These are phyloP conservation scores for Girardinichthys multiradiatus DNA, from an alignment of 2,113 vertebrate genomes.

Conservation along the genomic window DNA sequence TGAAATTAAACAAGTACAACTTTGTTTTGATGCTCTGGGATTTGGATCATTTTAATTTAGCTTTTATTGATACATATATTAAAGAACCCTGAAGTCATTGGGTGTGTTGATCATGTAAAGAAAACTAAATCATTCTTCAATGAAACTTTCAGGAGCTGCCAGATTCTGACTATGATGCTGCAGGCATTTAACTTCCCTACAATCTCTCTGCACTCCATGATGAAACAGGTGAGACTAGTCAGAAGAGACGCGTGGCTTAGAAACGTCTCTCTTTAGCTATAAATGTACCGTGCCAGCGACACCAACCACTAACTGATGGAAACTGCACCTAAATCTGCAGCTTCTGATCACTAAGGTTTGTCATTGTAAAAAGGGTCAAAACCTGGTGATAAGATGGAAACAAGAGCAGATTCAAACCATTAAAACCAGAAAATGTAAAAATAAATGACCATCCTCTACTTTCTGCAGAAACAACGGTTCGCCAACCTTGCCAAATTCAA, in stretches of 20 bases:
- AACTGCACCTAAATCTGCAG: no score
- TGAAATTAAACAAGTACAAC: not conserved
- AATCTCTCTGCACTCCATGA: slow-evolving; percentile 92
- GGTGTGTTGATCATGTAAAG: no score
- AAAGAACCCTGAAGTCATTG: not conserved
- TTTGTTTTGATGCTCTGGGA: not conserved
- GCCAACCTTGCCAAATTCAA: slow-evolving; percentile 94
- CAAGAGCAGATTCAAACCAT: no score
- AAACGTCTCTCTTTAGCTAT: not conserved
- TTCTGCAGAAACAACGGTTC: slow-evolving; percentile 88
- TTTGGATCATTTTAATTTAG: no score
- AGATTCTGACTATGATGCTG: slow-evolving; percentile 95
- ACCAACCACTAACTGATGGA: no score
- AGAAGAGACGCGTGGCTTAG: not conserved
- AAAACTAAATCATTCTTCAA: no score
- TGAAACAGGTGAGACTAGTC: slow-evolving; percentile 89
- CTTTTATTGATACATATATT: no score
- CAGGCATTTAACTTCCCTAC: slow-evolving; percentile 87
- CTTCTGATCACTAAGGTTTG: no score
- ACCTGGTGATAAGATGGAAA: no score
- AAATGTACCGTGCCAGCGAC: not conserved
- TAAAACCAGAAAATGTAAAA: not conserved
- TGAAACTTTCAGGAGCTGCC: slow-evolving; percentile 84
- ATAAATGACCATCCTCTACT: slow-evolving; percentile 4
- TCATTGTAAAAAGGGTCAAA: no score